A percentile compares a stretch with the other conserved stretches of the same genome.
These are phyloP conservation scores for Mylabris sibirica DNA, from an alignment of 2,888 invertebrate species.

Conservation along the genomic window DNA sequence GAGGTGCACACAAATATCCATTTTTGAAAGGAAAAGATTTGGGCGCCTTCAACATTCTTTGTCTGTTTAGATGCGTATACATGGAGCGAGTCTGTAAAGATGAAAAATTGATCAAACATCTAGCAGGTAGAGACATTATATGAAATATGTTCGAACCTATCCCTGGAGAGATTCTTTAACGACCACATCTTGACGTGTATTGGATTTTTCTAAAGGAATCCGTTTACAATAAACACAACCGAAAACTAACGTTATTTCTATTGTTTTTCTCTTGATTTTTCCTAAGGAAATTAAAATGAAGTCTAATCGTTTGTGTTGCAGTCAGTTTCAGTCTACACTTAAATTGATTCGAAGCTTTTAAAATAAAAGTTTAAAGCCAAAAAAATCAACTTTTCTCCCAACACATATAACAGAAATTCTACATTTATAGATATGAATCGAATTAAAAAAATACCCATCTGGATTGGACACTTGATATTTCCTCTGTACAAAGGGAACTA, in stretches of 20 bases:
- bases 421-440: neutral
- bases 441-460: neutral
- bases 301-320: conserved; percentile 6
- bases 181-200: neutral
- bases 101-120: conserved; percentile 31
- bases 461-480: neutral
- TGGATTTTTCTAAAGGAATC: neutral
- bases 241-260: neutral
- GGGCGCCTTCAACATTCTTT: conserved; percentile 3
- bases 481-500: neutral
- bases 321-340: neutral
- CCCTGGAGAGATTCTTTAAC: conserved; percentile 8
- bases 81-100: conserved; percentile 17
- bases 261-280: neutral
- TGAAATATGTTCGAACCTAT: neutral
- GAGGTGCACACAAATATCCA: neutral
- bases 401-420: no score
- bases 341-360: neutral
- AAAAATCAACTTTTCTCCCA: neutral
- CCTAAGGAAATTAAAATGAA: conserved; percentile 4
- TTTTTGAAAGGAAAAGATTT: neutral
- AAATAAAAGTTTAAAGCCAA: neutral
- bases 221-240: neutral
- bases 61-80: neutral
- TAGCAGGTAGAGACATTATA: conserved; percentile 25